Evolutionary conservation across 2,797 vertebrate species (phyloP).

Genomic region (Mustela erminea): DNA sequence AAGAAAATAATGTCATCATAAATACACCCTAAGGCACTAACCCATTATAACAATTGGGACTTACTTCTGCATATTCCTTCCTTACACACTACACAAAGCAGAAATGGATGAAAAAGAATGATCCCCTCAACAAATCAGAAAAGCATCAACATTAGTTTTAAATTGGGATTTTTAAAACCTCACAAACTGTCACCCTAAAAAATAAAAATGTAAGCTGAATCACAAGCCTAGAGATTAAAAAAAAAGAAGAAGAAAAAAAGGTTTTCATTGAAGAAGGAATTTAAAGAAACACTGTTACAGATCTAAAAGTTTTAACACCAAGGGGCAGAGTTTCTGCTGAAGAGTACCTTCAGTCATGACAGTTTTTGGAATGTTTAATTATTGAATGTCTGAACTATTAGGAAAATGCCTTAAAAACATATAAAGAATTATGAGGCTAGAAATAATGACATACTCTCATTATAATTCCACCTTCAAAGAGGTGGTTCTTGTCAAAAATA

Average conservation of each 20-base stretch:
- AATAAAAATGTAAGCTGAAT: constrained; percentile 51
- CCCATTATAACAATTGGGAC: constrained; percentile 42
- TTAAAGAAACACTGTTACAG: neutral
- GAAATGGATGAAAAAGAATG: neutral
- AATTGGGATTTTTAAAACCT: constrained; percentile 42
- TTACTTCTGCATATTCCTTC: neutral
- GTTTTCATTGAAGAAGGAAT: neutral
- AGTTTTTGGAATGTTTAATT: neutral
- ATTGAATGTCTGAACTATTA: neutral
- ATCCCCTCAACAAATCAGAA: neutral
- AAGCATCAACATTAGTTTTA: constrained; percentile 3
- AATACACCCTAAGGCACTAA: neutral
- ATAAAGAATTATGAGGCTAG: neutral
- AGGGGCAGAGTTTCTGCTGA: neutral
- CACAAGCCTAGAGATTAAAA: neutral
- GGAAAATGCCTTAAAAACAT: constrained; percentile 28
- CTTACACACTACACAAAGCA: neutral
- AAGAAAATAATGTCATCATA: neutral
- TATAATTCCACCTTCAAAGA: constrained; percentile 47
- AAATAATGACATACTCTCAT: constrained; percentile 1
- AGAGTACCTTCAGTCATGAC: neutral
- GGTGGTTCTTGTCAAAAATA: constrained; percentile 20
- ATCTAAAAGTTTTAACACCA: constrained; percentile 6
- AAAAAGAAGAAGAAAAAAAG: neutral
- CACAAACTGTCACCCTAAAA: constrained; percentile 45